Evolutionary conservation across 2,797 vertebrate species (phyloP), one percentile per base, ranked within the genome.

Genomic region (Spheniscus humboldti): DNA sequence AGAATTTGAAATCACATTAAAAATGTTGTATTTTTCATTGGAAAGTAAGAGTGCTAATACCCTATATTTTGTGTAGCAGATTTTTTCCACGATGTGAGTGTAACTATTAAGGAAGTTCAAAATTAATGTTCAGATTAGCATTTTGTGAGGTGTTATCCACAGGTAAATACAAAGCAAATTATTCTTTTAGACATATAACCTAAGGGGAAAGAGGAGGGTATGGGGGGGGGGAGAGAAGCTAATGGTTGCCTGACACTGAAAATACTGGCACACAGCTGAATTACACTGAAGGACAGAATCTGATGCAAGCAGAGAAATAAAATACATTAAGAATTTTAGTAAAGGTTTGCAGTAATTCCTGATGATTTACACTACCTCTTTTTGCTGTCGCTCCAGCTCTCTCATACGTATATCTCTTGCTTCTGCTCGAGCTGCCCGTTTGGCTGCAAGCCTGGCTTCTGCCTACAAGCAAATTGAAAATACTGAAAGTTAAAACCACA

Each of bases 381-480:
- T 99, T 71, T 99, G 99, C 64, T 99, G 99, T 48, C 99, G 98
- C 80, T 99, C 99, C 95, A 99, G 98, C 97, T 99, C 99, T 97
- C 98, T 98, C 99, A 99, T 99, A 73, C 99, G 99, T 93, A 99
- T 99, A 92, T 99, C 99, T 97, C 99, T 98, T 76, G 99, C 99
- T 97, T 99, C 99, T 28, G 99, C 99, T 76, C 99, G 98, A 53
- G 99, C 99, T 30, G 99, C 99, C 85, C 99, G 98, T 96, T 99
- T 99, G 18, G 99, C 99, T 78, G 99, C 99, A 86, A 99, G 98
- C 94, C 99, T 98, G 72, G 99, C 99, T 98, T 99, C 99, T 33
- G 99, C 99, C 99, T 99, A 85, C 35, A 97, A 96, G 83, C 20
- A 76, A 92, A 97, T 92, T 77, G 8, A 86, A 93, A 90, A 86